Conservation (phyloP, 2,113 vertebrate genomes). For the Numenius arquata region DNA sequence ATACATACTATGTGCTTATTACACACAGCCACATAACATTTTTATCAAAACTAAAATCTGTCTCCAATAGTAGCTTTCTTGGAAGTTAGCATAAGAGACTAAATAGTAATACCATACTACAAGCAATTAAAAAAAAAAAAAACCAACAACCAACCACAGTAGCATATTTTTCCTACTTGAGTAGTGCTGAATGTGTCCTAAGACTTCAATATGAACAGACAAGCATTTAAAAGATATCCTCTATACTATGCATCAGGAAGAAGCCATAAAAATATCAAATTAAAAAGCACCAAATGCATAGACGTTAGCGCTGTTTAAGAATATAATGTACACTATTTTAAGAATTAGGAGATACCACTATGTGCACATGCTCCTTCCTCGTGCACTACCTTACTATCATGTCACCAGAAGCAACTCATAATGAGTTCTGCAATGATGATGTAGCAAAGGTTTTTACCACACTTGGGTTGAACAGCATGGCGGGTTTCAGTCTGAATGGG, state of each 20-base stretch:
- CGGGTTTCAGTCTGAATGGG: not conserved
- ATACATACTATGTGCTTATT: not conserved
- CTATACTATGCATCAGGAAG: not conserved
- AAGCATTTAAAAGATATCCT: not conserved
- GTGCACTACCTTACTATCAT: accelerated
- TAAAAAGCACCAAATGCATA: not conserved
- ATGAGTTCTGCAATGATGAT: not conserved
- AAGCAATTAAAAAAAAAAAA: not conserved
- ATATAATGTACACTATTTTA: not conserved
- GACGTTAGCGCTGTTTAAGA: not conserved
- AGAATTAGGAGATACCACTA: not conserved
- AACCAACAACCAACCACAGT: not conserved
- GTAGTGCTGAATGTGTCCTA: not conserved
- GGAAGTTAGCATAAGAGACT: not conserved
- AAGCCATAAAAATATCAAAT: not conserved
- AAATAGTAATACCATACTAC: not conserved
- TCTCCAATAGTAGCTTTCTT: not conserved
- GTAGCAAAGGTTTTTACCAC: not conserved
- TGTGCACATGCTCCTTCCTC: not conserved
- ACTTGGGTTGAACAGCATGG: not conserved
- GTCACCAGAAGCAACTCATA: not conserved
- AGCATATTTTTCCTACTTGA: not conserved
- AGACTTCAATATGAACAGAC: not conserved
- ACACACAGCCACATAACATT: not conserved
- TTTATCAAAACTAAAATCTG: not conserved